Evolutionary conservation across 2,113 vertebrate species (phyloP), one percentile per base, ranked within the genome.

Genomic region (Aspiorhynchus laticeps): DNA sequence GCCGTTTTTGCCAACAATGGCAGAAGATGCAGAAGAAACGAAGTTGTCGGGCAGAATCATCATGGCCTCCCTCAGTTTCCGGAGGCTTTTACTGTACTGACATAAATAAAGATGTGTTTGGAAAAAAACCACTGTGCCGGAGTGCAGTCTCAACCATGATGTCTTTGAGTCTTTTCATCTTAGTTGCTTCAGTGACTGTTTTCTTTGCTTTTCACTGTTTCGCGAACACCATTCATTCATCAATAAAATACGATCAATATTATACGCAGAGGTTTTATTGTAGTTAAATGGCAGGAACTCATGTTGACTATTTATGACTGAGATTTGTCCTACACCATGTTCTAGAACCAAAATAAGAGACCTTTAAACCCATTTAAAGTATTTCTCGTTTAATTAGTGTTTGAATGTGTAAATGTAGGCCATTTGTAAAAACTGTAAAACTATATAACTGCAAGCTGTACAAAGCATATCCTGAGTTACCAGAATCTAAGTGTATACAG

Each of bases 41-140:
- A 85, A 85, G 86, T 71, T 78, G 33, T 82, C 59, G 15, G 31
- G 67, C 76, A 76, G 76, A 78, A 73, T 79, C 78, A 75, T 63
- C 88, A 46, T 41, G 5, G 43, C 71, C 31, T 43, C 48, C 61
- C 65, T 53, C 80, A 77, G 82, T 81, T 81, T 71, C 71, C 59
- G 24, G 77, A 81, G 86, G 92, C 83, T 26, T 93, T 93, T 91
- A 93, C 87, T 95, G 94, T 94, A 92, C 91, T 94, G 93, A 92
- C 88, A 87, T 88, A 79, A 95, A 95, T 95, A 95, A 95, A 95
- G 91, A 88, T 78, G 74, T 90, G 89, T 95, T 94, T 93, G 86
- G 91, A 94, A 94, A 87, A n/a, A 83, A 87, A 76, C 59, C 43
- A 75, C 85, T 80, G 78, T 90, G 89, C 79, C 33, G 28, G 80